These are phyloP conservation scores for Leptinotarsa juncta DNA, from an alignment of 2,888 invertebrate species.

Conservation along the genomic window DNA sequence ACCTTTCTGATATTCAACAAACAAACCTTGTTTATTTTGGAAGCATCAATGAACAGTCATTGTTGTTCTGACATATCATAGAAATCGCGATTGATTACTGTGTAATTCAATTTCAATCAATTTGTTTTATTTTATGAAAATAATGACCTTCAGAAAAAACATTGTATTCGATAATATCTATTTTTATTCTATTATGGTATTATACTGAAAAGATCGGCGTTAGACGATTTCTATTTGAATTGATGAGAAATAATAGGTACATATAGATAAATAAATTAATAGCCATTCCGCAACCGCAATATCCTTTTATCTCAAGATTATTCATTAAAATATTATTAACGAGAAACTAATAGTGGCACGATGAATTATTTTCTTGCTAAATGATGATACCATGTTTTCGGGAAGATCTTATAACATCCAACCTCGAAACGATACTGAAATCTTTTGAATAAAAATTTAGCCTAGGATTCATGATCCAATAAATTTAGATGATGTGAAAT, in stretches of 20 bases:
- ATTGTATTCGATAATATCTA: conserved; percentile 42
- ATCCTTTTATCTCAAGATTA: conserved; percentile 47
- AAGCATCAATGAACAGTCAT: background rate
- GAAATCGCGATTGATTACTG: background rate
- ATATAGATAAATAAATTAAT: conserved; percentile 43
- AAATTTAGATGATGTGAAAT: too few species aligned
- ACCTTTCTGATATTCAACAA: too few species aligned
- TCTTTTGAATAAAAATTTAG: background rate
- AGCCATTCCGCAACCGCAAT: conserved; percentile 45
- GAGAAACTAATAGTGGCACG: conserved; percentile 43
- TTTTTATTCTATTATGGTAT: conserved; percentile 49
- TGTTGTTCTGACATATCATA: background rate
- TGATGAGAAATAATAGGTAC: conserved; percentile 36
- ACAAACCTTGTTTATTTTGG: background rate
- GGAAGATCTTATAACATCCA: conserved; percentile 34
- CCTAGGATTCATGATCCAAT: background rate
- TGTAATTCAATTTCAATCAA: background rate
- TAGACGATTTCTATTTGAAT: conserved; percentile 27
- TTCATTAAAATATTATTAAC: conserved; percentile 44
- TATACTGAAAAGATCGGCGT: conserved; percentile 34
- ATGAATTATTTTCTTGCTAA: conserved; percentile 31
- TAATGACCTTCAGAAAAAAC: conserved; percentile 33
- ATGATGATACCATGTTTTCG: conserved; percentile 31
- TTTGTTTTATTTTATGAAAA: conserved; percentile 2
- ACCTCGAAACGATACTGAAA: conserved; percentile 25